Base-by-base conservation (phyloP, 1,140 invertebrate genomes). In the Ladona fulva region DNA sequence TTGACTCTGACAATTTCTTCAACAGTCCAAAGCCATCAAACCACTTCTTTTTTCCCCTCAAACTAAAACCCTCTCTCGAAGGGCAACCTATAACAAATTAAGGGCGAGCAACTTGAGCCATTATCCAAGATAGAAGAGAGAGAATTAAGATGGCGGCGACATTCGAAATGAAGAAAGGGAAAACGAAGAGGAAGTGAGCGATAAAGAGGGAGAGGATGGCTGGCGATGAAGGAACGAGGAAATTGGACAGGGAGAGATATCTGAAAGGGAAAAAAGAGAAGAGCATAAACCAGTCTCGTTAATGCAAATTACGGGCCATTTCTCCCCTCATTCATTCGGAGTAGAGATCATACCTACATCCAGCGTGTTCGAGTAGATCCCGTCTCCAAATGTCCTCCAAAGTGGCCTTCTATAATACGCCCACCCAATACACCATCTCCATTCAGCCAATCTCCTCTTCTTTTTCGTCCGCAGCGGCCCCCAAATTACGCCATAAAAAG, bases 271-370 rank as follows among this genome's bases (percentile, higher is more conserved):
- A 66, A 66, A 22, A 66, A 66, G 44, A 19, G 44, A 52, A 52
- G 52, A 66, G 52, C n/a, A 66, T 66, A 66, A 66, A 66, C 52
- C n/a, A 66, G 52, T 22, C 52, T 66, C 52, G 52, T 66, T 66
- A 66, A 66, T 66, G 52, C 52, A 66, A 66, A 66, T 66, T 66
- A 66, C 52, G 52, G 52, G 14, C 52, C 52, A 66, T 66, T 66
- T 22, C 52, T 16, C 52, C n/a, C 52, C 52, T 66, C 14, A 66
- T 66, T 22, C 52, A 66, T 66, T 66, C 52, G 3, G 52, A 22
- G 52, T 66, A 19, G 52, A 66, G 52, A 66, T 66, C 52, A 22
- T 66, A 66, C 52, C 52, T 66, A 66, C n/a, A 22, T 16, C 52
- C 52, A 66, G n/a, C 52, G 52, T 19, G 16, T 66, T 22, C 52